Base-by-base conservation (phyloP, 2,888 invertebrate species). In the Augochlorella aurata region DNA sequence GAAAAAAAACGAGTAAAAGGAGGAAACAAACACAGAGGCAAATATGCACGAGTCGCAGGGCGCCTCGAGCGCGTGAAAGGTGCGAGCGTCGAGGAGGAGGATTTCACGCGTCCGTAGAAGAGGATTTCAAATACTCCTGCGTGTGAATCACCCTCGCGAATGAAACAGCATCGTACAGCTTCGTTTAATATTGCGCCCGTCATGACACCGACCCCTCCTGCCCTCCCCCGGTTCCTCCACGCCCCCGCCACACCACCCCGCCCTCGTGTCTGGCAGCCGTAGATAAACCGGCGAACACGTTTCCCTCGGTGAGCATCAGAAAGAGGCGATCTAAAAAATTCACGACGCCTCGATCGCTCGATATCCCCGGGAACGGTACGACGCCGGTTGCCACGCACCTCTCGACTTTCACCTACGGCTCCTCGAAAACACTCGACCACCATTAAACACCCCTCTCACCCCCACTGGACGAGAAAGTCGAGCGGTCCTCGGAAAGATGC, bases 271-370 rank as follows among this genome's bases (percentile, higher is more conserved):
- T 82, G 76, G 49, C 71, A 71, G 74, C 70, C 63, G 71, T 67
- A 76, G 82, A 79, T 82, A 84, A 84, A 79, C 76, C 73, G 45
- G 44, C 74, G 79, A 63, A 52, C 83, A 73, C 74, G 83, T 82
- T 63, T 75, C 69, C 50, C 52, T n/a, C 69, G 78, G 65, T 66
- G 75, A 66, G 72, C 68, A 75, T 73, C 71, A 74, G 69, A 81
- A 82, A 83, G 65, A 63, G 70, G 52, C 83, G 70, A 79, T 83
- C 79, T 79, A 77, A 82, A 82, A 84, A 77, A 84, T 84, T 84
- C 83, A 83, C 68, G 83, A 71, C 54, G 67, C 75, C 79, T 72
- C 82, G 83, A 77, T 83, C 83, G 82, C 76, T 82, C 73, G 79
- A 83, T 82, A 78, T 66, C 82, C 54, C 52, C 4, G 66, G 67